Percentiles rank a stretch among this genome's conserved stretches.
phyloP scores from a whole-genome alignment of 1,140 invertebrate genomes.

The Trichonephila inaurata region DNA sequence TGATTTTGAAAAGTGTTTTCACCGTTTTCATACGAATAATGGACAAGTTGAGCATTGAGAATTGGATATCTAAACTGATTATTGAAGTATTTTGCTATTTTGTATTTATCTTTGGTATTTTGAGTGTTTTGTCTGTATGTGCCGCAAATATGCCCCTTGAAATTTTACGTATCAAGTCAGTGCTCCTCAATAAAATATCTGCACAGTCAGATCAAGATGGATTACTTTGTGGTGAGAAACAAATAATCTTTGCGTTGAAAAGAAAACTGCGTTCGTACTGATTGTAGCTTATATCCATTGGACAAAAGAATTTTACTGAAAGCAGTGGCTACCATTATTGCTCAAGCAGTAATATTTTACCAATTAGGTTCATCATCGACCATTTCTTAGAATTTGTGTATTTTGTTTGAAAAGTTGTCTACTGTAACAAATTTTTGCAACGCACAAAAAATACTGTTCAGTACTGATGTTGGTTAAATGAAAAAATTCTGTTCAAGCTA shows the following conservation, averaged over 20 bases:
- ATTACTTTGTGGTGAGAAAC: neutral
- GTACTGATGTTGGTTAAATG: too few species aligned
- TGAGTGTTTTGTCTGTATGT: neutral
- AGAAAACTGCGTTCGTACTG: neutral
- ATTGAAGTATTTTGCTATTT: neutral
- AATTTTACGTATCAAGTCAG: neutral
- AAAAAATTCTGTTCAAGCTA: too few species aligned
- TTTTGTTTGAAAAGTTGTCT: too few species aligned
- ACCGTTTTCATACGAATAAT: too few species aligned
- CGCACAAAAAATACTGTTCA: too few species aligned
- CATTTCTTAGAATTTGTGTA: neutral
- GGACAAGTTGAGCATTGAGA: too few species aligned
- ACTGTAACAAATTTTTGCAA: too few species aligned
- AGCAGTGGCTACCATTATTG: neutral
- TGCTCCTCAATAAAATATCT: neutral
- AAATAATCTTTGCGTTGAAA: neutral
- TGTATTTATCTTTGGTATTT: neutral
- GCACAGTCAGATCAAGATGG: neutral
- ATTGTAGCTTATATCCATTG: neutral
- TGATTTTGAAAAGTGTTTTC: too few species aligned
- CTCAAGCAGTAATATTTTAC: neutral
- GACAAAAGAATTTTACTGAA: neutral
- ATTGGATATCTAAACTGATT: too few species aligned
- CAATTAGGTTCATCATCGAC: neutral
- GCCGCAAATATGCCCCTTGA: neutral